These are phyloP conservation scores for Trichogramma pretiosum DNA, from an alignment of 1,140 invertebrate genomes.

Conservation along the genomic window DNA sequence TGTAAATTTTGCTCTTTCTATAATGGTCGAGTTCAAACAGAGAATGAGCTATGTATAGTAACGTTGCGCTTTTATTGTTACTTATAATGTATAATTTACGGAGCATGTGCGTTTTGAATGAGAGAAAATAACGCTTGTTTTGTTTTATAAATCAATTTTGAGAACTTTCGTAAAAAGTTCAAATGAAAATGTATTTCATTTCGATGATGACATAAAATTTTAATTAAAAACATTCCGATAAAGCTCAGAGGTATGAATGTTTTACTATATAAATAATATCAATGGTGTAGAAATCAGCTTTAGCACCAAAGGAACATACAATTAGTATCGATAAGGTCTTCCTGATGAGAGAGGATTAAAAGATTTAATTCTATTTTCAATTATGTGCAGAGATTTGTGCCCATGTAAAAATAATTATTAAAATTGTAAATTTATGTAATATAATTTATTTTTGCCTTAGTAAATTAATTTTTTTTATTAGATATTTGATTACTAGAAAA, in stretches of 20 bases:
- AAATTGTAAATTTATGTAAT: constrained; percentile 1
- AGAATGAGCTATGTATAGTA: too few relatives aligned
- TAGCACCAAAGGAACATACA: constrained; percentile 31
- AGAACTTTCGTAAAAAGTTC: constrained; percentile 23
- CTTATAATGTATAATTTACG: constrained; percentile 29
- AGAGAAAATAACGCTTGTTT: not conserved
- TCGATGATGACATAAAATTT: too few relatives aligned
- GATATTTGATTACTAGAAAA: too few relatives aligned
- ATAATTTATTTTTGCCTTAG: too few relatives aligned
- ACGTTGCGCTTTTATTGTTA: constrained; percentile 30
- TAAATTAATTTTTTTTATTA: too few relatives aligned
- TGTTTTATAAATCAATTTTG: constrained; percentile 3
- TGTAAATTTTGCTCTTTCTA: too few relatives aligned
- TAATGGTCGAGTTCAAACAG: too few relatives aligned
- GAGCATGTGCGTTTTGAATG: constrained; percentile 28
- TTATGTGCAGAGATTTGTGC: constrained; percentile 6
- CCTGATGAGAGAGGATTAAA: constrained; percentile 22
- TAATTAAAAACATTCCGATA: constrained; percentile 38
- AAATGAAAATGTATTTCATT: not conserved
- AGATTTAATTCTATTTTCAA: constrained; percentile 12
- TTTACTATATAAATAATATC: constrained; percentile 27
- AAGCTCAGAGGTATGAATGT: constrained; percentile 31
- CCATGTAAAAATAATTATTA: constrained; percentile 3
- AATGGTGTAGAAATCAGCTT: constrained; percentile 38
- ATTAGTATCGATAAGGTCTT: constrained; percentile 41